phyloP scores from a whole-genome alignment of 2,888 invertebrate genomes.

The Ormyrus nitidulus region DNA sequence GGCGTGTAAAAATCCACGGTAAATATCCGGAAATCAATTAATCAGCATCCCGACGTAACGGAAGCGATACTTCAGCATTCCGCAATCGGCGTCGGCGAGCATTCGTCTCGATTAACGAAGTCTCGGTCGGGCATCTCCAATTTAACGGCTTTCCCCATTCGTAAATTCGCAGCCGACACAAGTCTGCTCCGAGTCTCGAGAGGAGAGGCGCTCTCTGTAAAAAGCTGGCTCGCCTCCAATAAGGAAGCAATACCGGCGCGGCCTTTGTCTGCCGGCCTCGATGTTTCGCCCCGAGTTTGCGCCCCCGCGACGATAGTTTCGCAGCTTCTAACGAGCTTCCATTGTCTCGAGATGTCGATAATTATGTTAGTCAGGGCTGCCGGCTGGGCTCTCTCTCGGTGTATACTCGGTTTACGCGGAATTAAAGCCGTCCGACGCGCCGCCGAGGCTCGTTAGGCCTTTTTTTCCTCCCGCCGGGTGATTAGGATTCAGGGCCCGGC shows the following conservation, averaged over 20 bases:
- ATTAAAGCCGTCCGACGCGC: neutral
- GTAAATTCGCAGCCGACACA: conserved; percentile 13
- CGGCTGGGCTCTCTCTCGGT: neutral
- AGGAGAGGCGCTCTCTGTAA: conserved; percentile 23
- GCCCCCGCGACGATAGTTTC: conserved; percentile 52
- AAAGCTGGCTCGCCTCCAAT: conserved; percentile 48
- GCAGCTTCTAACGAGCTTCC: conserved; percentile 67
- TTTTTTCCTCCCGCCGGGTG: neutral
- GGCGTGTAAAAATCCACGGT: no score
- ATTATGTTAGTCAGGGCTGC: conserved; percentile 65
- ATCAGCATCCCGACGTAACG: no score
- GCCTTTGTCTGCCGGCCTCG: conserved; percentile 36
- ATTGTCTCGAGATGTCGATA: conserved; percentile 70
- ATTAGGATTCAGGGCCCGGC: conserved; percentile 34
- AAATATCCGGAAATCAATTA: no score
- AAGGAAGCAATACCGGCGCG: conserved; percentile 46
- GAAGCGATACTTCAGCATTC: no score
- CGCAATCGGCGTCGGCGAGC: neutral
- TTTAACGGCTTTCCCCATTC: conserved; percentile 33
- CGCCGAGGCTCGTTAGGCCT: conserved; percentile 1
- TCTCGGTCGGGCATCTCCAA: neutral
- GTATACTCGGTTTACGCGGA: conserved; percentile 13
- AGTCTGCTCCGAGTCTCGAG: neutral
- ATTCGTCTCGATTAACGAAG: conserved; percentile 26
- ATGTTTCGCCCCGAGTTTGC: conserved; percentile 28